A percentile compares a stretch with the other conserved stretches of the same genome.
These are phyloP conservation scores for Zoanthus sociatus DNA, from an alignment of 92 coral and sea anemone species.

Conservation along the genomic window DNA sequence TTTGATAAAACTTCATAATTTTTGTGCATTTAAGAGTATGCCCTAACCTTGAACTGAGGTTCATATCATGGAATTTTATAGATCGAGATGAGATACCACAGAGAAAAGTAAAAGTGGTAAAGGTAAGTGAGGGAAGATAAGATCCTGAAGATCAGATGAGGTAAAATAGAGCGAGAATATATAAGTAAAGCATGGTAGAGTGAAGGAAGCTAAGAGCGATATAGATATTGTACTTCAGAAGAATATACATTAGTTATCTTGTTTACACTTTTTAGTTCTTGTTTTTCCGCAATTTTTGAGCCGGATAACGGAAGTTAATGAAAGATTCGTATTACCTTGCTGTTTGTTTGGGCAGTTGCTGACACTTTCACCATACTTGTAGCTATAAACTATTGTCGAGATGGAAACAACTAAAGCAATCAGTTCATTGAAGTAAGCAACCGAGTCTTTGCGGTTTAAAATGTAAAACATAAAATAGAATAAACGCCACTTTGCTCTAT, in stretches of 20 bases:
- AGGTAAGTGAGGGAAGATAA: neutral
- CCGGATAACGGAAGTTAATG: neutral
- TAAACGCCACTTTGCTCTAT: too few relatives aligned
- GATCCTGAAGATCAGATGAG: neutral
- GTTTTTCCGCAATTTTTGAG: neutral
- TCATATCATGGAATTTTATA: too few relatives aligned
- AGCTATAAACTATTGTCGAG: neutral
- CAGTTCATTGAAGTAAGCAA: too few relatives aligned
- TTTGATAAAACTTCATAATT: too few relatives aligned
- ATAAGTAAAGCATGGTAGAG: too few relatives aligned
- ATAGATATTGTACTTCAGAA: too few relatives aligned
- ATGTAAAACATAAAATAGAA: too few relatives aligned
- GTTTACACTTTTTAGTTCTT: neutral
- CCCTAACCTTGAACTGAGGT: too few relatives aligned
- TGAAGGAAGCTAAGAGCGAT: too few relatives aligned
- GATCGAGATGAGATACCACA: neutral
- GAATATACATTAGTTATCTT: too few relatives aligned
- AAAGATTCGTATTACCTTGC: neutral
- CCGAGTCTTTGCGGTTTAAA: too few relatives aligned
- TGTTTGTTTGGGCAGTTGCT: constrained; percentile 26
- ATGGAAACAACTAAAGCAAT: neutral
- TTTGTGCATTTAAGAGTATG: too few relatives aligned
- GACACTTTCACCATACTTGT: constrained; percentile 31
- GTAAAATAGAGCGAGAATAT: neutral
- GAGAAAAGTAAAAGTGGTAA: neutral